Evolutionary conservation across 2,797 vertebrate species (phyloP).

Genomic region (Avahi laniger): DNA sequence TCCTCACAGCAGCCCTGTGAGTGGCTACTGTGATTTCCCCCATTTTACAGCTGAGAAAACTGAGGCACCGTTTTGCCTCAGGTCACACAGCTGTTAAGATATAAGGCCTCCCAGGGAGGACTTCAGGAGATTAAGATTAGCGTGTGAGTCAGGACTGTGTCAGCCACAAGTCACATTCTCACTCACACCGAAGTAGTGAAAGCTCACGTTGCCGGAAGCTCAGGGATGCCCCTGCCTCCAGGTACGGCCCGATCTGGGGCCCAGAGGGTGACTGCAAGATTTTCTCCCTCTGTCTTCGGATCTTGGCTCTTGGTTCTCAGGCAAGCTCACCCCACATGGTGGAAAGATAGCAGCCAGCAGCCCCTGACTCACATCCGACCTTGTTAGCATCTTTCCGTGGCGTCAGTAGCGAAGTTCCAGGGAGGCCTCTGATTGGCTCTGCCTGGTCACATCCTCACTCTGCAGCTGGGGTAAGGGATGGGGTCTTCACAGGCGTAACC

Average conservation of each 20-base stretch:
- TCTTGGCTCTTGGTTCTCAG: not conserved
- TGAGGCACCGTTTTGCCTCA: not conserved
- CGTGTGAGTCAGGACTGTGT: not conserved
- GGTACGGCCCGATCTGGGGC: not conserved
- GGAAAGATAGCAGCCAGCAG: not conserved
- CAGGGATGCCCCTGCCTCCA: not conserved
- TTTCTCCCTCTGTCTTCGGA: not conserved
- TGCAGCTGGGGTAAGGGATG: not conserved
- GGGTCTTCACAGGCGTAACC: not conserved
- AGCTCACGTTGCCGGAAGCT: not conserved
- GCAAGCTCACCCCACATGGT: not conserved
- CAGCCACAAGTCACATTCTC: not conserved
- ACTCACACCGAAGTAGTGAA: not conserved
- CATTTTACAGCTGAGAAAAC: conserved; percentile 21
- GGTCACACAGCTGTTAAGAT: not conserved
- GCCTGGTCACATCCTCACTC: not conserved
- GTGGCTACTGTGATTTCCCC: not conserved
- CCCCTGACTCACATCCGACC: conserved; percentile 15
- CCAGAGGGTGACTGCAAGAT: not conserved
- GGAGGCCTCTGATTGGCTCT: conserved; percentile 38
- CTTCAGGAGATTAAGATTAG: not conserved
- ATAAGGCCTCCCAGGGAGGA: not conserved
- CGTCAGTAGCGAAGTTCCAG: not conserved
- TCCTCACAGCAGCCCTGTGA: not conserved
- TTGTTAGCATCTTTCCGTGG: not conserved